Evolutionary conservation across 2,888 invertebrate species (phyloP).

Genomic region (Falcaria lacertinaria): DNA sequence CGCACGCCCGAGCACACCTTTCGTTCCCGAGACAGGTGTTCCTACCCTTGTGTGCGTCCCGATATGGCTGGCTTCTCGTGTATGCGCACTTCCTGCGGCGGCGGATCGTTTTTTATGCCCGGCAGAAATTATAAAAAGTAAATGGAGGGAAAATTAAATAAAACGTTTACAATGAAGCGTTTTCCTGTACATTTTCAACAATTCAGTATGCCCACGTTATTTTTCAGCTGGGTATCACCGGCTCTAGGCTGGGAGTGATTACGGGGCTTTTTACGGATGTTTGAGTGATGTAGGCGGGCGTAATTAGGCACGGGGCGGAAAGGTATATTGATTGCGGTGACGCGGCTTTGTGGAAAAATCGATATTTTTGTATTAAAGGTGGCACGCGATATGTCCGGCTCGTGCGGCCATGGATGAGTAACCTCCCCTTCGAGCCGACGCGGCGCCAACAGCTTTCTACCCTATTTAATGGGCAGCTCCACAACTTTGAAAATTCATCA

Average conservation of each 20-base stretch:
- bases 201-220: constrained; percentile 73
- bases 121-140: constrained; percentile 79
- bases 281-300: constrained; percentile 75
- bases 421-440: constrained; percentile 63
- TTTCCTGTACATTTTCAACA: constrained; percentile 78
- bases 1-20: constrained; percentile 73
- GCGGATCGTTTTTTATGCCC: constrained; percentile 78
- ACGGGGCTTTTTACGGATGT: constrained; percentile 68
- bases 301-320: constrained; percentile 77
- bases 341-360: constrained; percentile 76
- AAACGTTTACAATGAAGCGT: constrained; percentile 79
- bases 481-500: constrained; percentile 50
- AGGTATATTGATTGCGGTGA: constrained; percentile 79
- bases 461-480: constrained; percentile 62
- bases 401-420: constrained; percentile 66
- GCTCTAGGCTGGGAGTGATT: constrained; percentile 48
- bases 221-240: constrained; percentile 62
- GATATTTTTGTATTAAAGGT: constrained; percentile 77
- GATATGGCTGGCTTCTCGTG: constrained; percentile 46
- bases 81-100: constrained; percentile 76
- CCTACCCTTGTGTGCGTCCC: constrained; percentile 68
- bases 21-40: constrained; percentile 78
- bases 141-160: constrained; percentile 80
- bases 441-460: constrained; percentile 55
- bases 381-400: constrained; percentile 75